Conservation (phyloP, 2,797 vertebrate genomes). For the Enoplosus armatus region DNA sequence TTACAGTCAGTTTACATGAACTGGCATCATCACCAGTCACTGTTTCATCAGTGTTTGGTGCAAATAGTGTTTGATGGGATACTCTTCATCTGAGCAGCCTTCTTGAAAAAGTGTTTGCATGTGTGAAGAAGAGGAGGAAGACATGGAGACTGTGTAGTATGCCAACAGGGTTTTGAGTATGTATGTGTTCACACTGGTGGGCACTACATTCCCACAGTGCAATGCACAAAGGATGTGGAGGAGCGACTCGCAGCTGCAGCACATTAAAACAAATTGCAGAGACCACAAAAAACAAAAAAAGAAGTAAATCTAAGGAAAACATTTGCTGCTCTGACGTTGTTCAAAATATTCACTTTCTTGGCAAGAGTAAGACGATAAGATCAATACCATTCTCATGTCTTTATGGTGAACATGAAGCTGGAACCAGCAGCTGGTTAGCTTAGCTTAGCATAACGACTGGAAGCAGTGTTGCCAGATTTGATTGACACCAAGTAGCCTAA, state of each 20-base stretch:
- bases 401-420: not conserved
- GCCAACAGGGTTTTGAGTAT: too few species aligned
- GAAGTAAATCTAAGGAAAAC: not conserved
- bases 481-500: too few species aligned
- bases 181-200: too few species aligned
- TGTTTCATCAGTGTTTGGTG: slow-evolving; percentile 64
- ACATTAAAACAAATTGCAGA: slow-evolving; percentile 16
- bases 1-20: slow-evolving; percentile 47
- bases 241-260: slow-evolving; percentile 12
- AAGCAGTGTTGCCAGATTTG: not conserved
- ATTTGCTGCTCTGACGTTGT: too few species aligned
- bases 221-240: slow-evolving; percentile 13
- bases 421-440: not conserved
- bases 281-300: not conserved
- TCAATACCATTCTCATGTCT: not conserved
- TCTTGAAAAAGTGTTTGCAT: slow-evolving; percentile 28
- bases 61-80: slow-evolving; percentile 58
- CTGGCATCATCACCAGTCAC: slow-evolving; percentile 55
- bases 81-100: slow-evolving; percentile 26
- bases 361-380: not conserved
- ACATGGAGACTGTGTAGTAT: too few species aligned
- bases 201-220: not conserved
- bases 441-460: not conserved
- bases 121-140: too few species aligned
- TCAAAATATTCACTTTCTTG: not conserved